Percentiles rank a stretch among this genome's conserved stretches.
Evolutionary conservation across 1,140 invertebrate genomes (phyloP).

Genomic region (silkworm (Bombyx mori)): ASM3026992v2 NC_085110.1:10281501-10282000

Average conservation of each 20-base stretch:
- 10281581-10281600: too few species aligned
- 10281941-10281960: constrained; percentile 69
- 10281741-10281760: neutral
- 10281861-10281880: constrained; percentile 41
- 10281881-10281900: constrained; percentile 41
- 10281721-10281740: neutral
- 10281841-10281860: constrained; percentile 43
- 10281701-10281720: neutral
- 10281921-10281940: constrained; percentile 66
- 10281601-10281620: too few species aligned
- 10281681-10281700: neutral
- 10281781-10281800: constrained; percentile 15
- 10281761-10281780: neutral
- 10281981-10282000: constrained; percentile 13
- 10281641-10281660: too few species aligned
- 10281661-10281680: too few species aligned
- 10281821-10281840: constrained; percentile 46
- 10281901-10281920: constrained; percentile 62
- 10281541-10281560: too few species aligned
- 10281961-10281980: constrained; percentile 22
- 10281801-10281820: constrained; percentile 24
- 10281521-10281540: too few species aligned
- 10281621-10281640: too few species aligned
- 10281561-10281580: too few species aligned
- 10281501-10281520: too few species aligned